Evolutionary conservation across 92 coral and sea anemone genomes (phyloP).

Genomic region (Palythoa grandiflora): DNA sequence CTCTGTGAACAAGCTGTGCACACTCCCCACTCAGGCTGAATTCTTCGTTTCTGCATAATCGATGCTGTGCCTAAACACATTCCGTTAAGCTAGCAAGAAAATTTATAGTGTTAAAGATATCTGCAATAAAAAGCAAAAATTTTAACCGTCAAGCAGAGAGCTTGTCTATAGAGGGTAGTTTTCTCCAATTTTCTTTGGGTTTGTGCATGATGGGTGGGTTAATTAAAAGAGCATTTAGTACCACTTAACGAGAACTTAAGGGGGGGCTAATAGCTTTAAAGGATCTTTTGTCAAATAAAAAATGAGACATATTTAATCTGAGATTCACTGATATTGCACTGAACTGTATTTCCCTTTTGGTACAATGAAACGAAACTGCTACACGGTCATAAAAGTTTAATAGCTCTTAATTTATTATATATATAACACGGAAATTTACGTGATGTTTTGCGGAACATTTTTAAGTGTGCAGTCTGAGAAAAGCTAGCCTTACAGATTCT

Average conservation of each 20-base stretch:
- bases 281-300: slow-evolving; percentile 36
- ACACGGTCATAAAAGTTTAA: not conserved
- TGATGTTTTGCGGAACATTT: not conserved
- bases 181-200: slow-evolving; percentile 1
- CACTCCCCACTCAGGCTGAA: not conserved
- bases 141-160: not conserved
- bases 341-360: not conserved
- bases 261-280: slow-evolving; percentile 27
- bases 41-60: slow-evolving; percentile 4
- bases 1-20: not conserved
- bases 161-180: not conserved
- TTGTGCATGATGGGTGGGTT: not conserved
- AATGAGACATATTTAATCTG: slow-evolving; percentile 25
- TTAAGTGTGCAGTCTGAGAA: not conserved
- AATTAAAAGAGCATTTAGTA: slow-evolving; percentile 5
- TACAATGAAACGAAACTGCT: slow-evolving; percentile 9
- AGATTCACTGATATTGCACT: slow-evolving; percentile 41
- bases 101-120: not conserved
- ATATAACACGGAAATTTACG: slow-evolving; percentile 41
- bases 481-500: not conserved
- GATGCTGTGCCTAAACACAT: slow-evolving; percentile 10
- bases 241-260: slow-evolving; percentile 37
- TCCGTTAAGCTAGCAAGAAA: not conserved
- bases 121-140: not conserved
- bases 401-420: not conserved